phyloP scores from a whole-genome alignment of 1,140 invertebrate species.

The Drosophila insularis region DNA sequence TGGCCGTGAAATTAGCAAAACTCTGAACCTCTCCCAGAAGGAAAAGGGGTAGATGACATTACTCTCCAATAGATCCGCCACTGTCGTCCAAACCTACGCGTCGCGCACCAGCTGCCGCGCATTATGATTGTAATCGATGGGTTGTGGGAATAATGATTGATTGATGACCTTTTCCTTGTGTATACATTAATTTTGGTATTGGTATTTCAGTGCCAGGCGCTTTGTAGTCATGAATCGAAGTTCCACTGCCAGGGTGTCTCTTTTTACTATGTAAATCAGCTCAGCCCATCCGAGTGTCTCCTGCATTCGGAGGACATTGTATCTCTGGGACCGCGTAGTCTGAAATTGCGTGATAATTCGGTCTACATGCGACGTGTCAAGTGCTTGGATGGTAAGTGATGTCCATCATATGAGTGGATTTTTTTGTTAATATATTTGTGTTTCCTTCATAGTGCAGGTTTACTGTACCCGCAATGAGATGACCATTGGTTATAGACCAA shows the following conservation, averaged over 20 bases:
- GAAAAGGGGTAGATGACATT: no score
- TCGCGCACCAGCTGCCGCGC: conserved; percentile 45
- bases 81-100: conserved; percentile 1
- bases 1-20: no score
- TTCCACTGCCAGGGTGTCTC: conserved; percentile 81
- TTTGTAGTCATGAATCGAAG: conserved; percentile 69
- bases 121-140: conserved; percentile 70
- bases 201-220: conserved; percentile 69
- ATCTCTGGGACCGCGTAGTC: conserved; percentile 82
- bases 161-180: conserved; percentile 55
- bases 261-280: conserved; percentile 59
- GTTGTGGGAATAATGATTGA: conserved; percentile 40
- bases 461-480: conserved; percentile 84
- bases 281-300: conserved; percentile 76
- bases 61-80: no score
- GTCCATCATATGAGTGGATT: conserved; percentile 56
- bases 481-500: conserved; percentile 84
- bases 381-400: conserved; percentile 83
- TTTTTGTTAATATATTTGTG: background rate
- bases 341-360: conserved; percentile 70
- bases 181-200: conserved; percentile 25
- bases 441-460: conserved; percentile 83
- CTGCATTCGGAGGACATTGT: conserved; percentile 84
- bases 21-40: no score
- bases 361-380: conserved; percentile 83